Evolutionary conservation across 2,113 vertebrate species (phyloP), one percentile per base, ranked within the genome.

Genomic region (Notarius quadriscutis): DNA sequence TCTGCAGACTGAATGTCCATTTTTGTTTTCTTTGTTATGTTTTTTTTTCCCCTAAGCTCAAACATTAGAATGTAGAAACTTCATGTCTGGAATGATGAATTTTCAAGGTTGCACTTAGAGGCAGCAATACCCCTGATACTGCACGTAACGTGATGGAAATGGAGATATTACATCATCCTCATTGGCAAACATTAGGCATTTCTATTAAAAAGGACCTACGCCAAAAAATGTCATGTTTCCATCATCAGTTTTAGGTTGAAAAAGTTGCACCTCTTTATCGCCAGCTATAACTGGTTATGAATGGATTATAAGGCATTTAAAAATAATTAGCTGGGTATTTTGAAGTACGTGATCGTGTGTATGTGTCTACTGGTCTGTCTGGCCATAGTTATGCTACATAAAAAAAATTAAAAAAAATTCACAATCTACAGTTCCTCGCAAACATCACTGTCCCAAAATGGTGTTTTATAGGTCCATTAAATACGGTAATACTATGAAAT

Each of bases 121-220:
- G 81, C 81, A 67, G 81, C 81, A 83, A 83, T 83, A 65, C 92
- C 88, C 88, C 77, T 87, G 85, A 88, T 90, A 88, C 53, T 17
- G 87, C 86, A 87, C 34, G 79, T 72, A 62, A 69, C 87, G 22
- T 85, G 7, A 14, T 58, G 87, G 83, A 89, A 92, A 93, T 91
- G 87, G 92, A 87, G 78, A 86, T 88, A 91, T 92, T 93, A 91
- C 93, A 94, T 94, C 93, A 94, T 83, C 86, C 92, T 83, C 87
- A 89, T 87, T 84, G 89, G 93, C 92, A 93, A 90, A 94, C 93
- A 93, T 93, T 92, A 92, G 89, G 88, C 91, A 92, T 94, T 92
- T 92, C 90, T 92, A 92, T 94, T 92, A 95, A 94, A 95, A 94
- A 94, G 27, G 8, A 80, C n/a, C 27, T 69, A 69, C 7, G 41